Evolutionary conservation across 2,888 invertebrate genomes (phyloP), one percentile per base, ranked within the genome.

Genomic region (Hydropsyche betteni): DNA sequence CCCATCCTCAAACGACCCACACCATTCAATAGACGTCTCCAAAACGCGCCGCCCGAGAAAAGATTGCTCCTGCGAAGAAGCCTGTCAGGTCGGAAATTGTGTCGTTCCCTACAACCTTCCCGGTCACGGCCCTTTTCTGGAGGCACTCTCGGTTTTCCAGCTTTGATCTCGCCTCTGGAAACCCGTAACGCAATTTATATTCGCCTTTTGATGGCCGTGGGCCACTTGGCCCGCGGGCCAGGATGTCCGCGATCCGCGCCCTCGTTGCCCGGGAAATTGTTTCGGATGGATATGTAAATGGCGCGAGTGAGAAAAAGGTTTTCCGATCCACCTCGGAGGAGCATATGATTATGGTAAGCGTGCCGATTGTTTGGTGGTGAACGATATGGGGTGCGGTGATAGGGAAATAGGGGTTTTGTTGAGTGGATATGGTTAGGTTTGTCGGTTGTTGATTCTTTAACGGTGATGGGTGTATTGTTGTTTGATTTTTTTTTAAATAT

Each of bases 21-120:
- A 44, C 55, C 44, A 50, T 75, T 53, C 75, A 61, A 75, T 75
- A 61, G 75, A 71, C 69, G 72, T 72, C 61, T 75, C 33, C 44
- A 68, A 55, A 51, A 33, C 38, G 55, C 72, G 24, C 24, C 24
- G 24, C 24, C 24, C 24, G 38, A 71, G 70, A 70, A 70, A 70
- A 55, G 73, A 75, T 75, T 75, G 75, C 75, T 64, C 34, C 55
- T 36, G 71, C 53, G 61, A 75, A 70, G 52, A 16, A 53, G 70
- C 64, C 64, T 75, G 72, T 75, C 75, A 73, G 72, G 72, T 75
- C 75, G 75, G 75, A 75, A 75, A 75, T 75, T 75, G 75, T 75
- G 75, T 75, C 75, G 75, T 55, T 55, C 38, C 14, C 38, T n/a
- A 34, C 34, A n/a, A 12, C 55, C 61, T n/a, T n/a, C 44, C 69